Conservation (phyloP, 2,888 invertebrate genomes). For the Clunio marinus region DNA sequence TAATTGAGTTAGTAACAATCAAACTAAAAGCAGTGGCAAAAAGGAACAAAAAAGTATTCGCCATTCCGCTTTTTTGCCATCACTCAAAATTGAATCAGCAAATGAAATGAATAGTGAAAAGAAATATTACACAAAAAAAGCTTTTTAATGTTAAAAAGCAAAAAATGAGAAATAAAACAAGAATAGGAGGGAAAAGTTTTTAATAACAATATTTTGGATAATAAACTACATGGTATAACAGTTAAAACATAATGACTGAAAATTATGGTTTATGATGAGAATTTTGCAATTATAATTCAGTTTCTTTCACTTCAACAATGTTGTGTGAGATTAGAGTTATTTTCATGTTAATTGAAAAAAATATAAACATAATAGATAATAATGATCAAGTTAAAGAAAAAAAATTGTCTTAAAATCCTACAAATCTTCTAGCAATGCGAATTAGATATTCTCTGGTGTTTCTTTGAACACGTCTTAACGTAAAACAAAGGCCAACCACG, state of each 20-base stretch:
- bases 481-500: neutral
- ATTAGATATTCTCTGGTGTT: neutral
- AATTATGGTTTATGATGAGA: neutral
- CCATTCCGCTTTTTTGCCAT: no score
- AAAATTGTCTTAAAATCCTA: neutral
- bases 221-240: neutral
- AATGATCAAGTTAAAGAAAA: neutral
- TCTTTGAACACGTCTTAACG: constrained; percentile 11
- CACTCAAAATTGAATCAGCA: no score
- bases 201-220: neutral
- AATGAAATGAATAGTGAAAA: no score
- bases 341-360: neutral
- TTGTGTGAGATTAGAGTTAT: neutral
- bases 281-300: neutral
- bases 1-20: constrained; percentile 3
- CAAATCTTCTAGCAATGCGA: neutral
- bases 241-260: constrained; percentile 20
- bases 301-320: no score
- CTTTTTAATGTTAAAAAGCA: no score
- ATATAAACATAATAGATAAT: neutral
- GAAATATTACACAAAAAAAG: no score
- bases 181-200: no score
- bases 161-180: no score
- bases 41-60: neutral
- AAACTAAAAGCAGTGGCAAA: constrained; percentile 7